phyloP scores from a whole-genome alignment of 2,113 vertebrate genomes.

The Pelvicachromis taeniatus region DNA sequence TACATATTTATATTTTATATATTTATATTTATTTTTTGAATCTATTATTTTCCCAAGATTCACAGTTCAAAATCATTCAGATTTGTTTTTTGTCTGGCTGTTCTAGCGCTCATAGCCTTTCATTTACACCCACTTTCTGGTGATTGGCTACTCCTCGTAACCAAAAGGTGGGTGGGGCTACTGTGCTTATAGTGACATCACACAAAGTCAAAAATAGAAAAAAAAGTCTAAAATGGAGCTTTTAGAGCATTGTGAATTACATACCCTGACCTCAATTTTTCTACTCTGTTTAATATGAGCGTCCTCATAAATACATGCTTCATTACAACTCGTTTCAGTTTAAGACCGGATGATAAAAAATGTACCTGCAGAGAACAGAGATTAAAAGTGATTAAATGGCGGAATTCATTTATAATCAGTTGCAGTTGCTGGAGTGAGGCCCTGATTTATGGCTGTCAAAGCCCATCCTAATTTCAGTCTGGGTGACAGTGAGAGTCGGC shows the following conservation, averaged over 20 bases:
- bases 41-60: background rate
- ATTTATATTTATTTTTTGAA: background rate
- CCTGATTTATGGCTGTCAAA: conserved; percentile 42
- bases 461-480: conserved; percentile 42
- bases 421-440: background rate
- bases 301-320: conserved; percentile 50
- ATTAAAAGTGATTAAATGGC: conserved; percentile 48
- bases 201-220: background rate
- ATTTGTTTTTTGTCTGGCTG: background rate
- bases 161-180: background rate
- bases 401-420: conserved; percentile 31
- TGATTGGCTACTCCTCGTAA: background rate
- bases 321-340: conserved; percentile 81
- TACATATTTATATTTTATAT: background rate
- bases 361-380: conserved; percentile 68
- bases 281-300: background rate
- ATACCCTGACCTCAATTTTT: background rate
- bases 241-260: background rate
- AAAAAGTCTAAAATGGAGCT: background rate
- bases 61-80: background rate
- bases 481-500: conserved; percentile 23
- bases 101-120: background rate
- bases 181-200: background rate
- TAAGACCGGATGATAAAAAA: conserved; percentile 69
- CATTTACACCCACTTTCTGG: background rate